These are phyloP conservation scores for Carassius auratus DNA, from an alignment of 2,113 vertebrate genomes.

Conservation along the genomic window DNA sequence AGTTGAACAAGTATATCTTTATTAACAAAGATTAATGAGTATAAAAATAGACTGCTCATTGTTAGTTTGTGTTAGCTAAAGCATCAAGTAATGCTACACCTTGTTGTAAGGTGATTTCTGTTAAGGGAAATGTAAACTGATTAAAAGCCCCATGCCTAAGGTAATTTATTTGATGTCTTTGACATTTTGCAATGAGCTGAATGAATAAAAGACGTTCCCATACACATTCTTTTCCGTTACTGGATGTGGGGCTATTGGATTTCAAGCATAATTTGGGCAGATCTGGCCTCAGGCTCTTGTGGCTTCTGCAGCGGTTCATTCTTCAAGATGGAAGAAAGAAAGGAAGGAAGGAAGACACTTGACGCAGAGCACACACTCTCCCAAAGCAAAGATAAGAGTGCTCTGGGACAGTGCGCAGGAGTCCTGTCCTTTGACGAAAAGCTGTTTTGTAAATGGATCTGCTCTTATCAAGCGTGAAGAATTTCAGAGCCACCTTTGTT, in stretches of 20 bases:
- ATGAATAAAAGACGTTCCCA: neutral
- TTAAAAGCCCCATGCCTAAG: neutral
- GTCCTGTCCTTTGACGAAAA: constrained; percentile 46
- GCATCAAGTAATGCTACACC: neutral
- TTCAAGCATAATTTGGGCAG: constrained; percentile 11
- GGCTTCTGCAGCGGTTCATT: constrained; percentile 10
- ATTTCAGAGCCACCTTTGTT: constrained; percentile 55
- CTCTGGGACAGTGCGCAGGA: constrained; percentile 42
- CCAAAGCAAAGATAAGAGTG: constrained; percentile 48
- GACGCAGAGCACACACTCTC: constrained; percentile 49
- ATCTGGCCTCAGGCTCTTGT: constrained; percentile 5
- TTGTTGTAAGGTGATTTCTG: neutral
- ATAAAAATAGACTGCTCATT: neutral
- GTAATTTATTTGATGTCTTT: neutral
- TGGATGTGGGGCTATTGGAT: constrained; percentile 19
- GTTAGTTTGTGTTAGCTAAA: neutral
- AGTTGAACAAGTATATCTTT: neutral
- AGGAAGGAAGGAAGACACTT: constrained; percentile 37
- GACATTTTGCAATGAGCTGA: neutral
- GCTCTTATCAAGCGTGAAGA: constrained; percentile 60
- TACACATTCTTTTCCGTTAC: neutral
- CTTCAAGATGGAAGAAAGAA: constrained; percentile 24
- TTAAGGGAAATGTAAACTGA: neutral
- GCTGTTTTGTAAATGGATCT: constrained; percentile 59
- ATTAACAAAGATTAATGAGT: neutral